Evolutionary conservation across 2,888 invertebrate species (phyloP), one percentile per base, ranked within the genome.

Genomic region (Drosophila putrida): DNA sequence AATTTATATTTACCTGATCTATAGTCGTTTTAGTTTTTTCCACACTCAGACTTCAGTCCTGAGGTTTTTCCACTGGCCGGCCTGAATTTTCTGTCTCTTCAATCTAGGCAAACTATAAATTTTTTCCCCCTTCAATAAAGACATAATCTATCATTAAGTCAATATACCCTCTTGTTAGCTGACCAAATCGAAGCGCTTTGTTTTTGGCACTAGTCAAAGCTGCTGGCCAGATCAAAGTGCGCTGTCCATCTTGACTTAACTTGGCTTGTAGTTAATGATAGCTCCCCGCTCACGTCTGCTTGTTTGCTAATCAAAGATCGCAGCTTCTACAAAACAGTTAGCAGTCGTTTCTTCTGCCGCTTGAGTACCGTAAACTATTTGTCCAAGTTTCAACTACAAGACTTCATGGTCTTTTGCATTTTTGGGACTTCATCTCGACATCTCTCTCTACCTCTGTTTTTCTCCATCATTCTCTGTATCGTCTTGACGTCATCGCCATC

Each of bases 291-390:
- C 49, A 39, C 33, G 41, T 44, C 39, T 13, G 84, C 85, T 89
- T 88, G 90, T 84, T 84, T 85, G 83, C 83, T 84, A 84, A 84
- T 84, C 90, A 76, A 68, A 79, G 86, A 84, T 84, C 89, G 67
- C 63, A 68, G 88, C 70, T 85, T 78, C 71, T 68, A 67, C 49
- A 63, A 81, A 87, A 83, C 88, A 88, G 82, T 83, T 88, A 88
- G 76, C 64, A 78, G 82, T 61, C 71, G 68, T 65, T 74, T 46
- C 43, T 51, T 59, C 54, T 58, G 55, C 6, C 47, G 41, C 46
- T 68, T 59, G 76, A 82, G 86, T 89, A 89, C 83, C 83, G 90
- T 88, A 84, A 89, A 88, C 71, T 88, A 82, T 84, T 84, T 84
- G 83, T 88, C 51, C 82, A 85, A 79, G 66, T 79, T 85, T 82